Evolutionary conservation across 2,888 invertebrate species (phyloP).

Genomic region (Pachliopta kotzebuea): DNA sequence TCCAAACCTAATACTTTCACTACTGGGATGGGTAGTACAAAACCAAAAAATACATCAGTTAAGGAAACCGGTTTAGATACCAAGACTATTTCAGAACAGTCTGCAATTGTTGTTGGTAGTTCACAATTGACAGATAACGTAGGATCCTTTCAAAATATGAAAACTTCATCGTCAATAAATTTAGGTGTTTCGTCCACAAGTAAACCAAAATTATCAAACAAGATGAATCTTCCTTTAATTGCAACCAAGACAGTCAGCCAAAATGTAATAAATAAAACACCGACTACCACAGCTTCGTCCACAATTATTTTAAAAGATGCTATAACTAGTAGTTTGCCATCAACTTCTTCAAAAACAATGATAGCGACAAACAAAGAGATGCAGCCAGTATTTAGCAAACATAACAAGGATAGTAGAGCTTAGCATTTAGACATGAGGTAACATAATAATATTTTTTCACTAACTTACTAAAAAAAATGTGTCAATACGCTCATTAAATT

Average conservation of each 20-base stretch:
- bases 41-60: constrained; percentile 23
- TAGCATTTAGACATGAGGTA: constrained; percentile 38
- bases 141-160: background rate
- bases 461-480: constrained; percentile 17
- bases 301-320: constrained; percentile 4
- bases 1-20: constrained; percentile 24
- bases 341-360: constrained; percentile 25
- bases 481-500: constrained; percentile 10
- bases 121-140: constrained; percentile 14
- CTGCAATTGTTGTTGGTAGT: constrained; percentile 19
- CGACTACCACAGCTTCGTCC: background rate
- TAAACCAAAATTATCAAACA: constrained; percentile 7
- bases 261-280: constrained; percentile 3
- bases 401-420: constrained; percentile 42
- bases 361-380: constrained; percentile 32
- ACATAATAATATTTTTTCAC: constrained; percentile 14
- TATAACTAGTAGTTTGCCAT: constrained; percentile 2
- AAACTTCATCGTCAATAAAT: constrained; percentile 12
- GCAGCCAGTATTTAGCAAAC: constrained; percentile 26
- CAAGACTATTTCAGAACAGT: constrained; percentile 27
- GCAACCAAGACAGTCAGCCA: background rate
- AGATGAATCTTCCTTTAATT: background rate
- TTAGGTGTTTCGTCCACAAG: background rate
- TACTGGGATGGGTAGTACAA: constrained; percentile 18
- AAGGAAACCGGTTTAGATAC: constrained; percentile 31